These are phyloP conservation scores for Diadophis punctatus DNA, from an alignment of 2,113 vertebrate species.

Conservation along the genomic window DNA sequence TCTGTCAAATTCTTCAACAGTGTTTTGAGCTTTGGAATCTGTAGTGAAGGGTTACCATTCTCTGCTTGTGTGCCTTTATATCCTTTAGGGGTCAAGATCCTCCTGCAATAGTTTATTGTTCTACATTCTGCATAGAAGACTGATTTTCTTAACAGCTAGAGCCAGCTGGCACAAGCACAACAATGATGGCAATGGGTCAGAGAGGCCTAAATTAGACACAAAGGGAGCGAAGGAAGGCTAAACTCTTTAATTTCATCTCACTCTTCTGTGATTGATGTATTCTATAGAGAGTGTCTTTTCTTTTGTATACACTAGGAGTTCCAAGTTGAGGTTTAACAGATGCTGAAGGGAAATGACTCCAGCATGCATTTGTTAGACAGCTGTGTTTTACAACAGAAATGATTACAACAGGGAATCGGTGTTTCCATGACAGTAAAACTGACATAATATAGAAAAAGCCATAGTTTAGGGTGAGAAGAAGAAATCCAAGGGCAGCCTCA, in stretches of 20 bases:
- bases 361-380: slow-evolving; percentile 67
- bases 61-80: slow-evolving; percentile 66
- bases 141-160: slow-evolving; percentile 74
- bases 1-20: slow-evolving; percentile 13
- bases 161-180: slow-evolving; percentile 66
- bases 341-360: slow-evolving; percentile 60
- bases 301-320: slow-evolving; percentile 55
- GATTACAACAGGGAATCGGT: slow-evolving; percentile 55
- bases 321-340: slow-evolving; percentile 63
- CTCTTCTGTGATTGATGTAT: slow-evolving; percentile 68
- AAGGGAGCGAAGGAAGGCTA: slow-evolving; percentile 61
- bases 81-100: slow-evolving; percentile 59
- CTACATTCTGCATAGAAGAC: slow-evolving; percentile 61
- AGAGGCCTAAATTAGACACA: slow-evolving; percentile 62
- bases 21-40: slow-evolving; percentile 39
- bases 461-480: slow-evolving; percentile 15
- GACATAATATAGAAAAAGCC: slow-evolving; percentile 41
- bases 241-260: slow-evolving; percentile 64
- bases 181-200: slow-evolving; percentile 65
- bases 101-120: slow-evolving; percentile 68
- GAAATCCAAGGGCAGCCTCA: slow-evolving; percentile 33
- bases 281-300: slow-evolving; percentile 62
- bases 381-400: slow-evolving; percentile 58
- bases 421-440: slow-evolving; percentile 59
- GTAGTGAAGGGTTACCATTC: slow-evolving; percentile 49